These are phyloP conservation scores for Numida meleagris DNA, from an alignment of 2,113 vertebrate species.

Conservation along the genomic window DNA sequence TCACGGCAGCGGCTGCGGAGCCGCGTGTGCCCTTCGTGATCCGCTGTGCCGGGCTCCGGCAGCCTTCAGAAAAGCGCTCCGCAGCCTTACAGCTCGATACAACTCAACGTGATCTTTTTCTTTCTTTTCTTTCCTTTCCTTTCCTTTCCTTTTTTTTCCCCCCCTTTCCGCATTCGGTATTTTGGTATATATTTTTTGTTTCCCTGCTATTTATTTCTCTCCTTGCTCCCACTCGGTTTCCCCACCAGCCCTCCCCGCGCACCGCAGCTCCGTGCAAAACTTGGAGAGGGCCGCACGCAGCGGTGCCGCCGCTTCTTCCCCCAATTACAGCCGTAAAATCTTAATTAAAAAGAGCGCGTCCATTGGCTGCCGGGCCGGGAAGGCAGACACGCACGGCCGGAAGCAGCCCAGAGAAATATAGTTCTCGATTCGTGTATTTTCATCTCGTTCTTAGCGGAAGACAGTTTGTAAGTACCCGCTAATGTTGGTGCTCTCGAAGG, in stretches of 20 bases:
- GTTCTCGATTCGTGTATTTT: conserved; percentile 73
- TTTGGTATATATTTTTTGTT: too few relatives aligned
- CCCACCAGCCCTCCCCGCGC: background rate
- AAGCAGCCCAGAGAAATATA: conserved; percentile 67
- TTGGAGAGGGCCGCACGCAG: background rate
- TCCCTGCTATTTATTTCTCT: background rate
- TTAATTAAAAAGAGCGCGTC: conserved; percentile 50
- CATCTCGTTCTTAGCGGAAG: conserved; percentile 68
- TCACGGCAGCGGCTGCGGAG: too few relatives aligned
- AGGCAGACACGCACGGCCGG: background rate
- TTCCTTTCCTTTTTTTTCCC: background rate
- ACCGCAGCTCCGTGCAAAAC: background rate
- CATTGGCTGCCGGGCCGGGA: background rate
- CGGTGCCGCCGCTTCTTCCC: background rate
- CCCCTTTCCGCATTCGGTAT: background rate
- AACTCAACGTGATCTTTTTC: background rate
- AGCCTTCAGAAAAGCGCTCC: too few relatives aligned
- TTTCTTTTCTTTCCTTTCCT: background rate
- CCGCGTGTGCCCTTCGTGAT: too few relatives aligned
- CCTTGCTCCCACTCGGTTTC: background rate
- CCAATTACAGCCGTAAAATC: conserved; percentile 25
- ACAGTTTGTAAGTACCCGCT: conserved; percentile 76
- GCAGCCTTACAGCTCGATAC: background rate
- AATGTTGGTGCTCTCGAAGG: conserved; percentile 78
- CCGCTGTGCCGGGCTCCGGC: too few relatives aligned